A percentile compares a stretch with the other conserved stretches of the same genome.
Conservation (phyloP, 92 coral and sea anemone genomes). For the Palythoa grandis region DNA sequence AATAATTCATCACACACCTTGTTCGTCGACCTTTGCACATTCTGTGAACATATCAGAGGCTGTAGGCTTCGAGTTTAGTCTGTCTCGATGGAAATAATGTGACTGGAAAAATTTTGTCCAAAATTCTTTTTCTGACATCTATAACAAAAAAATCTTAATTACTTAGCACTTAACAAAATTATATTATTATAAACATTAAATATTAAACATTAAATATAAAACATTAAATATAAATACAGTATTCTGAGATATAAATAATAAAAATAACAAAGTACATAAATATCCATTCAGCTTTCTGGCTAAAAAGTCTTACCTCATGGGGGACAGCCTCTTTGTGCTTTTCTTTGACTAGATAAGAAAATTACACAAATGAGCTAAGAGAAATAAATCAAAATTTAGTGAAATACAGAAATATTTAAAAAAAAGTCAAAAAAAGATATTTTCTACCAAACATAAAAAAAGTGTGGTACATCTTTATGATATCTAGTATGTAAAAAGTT, state of each 20-base stretch:
- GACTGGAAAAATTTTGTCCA: slow-evolving; percentile 99
- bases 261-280: too few species aligned
- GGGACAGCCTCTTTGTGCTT: slow-evolving; percentile 95
- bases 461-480: too few species aligned
- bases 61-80: slow-evolving; percentile 63
- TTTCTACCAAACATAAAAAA: neutral
- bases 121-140: slow-evolving; percentile 98
- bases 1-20: slow-evolving; percentile 49
- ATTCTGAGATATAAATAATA: too few species aligned
- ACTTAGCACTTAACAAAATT: neutral
- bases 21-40: slow-evolving; percentile 96
- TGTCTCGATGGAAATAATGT: slow-evolving; percentile 96
- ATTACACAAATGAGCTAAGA: neutral
- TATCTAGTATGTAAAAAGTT: too few species aligned
- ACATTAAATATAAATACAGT: too few species aligned
- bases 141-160: slow-evolving; percentile 17
- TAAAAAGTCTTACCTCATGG: slow-evolving; percentile 69
- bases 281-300: too few species aligned
- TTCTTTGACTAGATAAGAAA: slow-evolving; percentile 70
- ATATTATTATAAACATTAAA: neutral
- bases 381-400: neutral
- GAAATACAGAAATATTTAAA: neutral
- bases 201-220: too few species aligned
- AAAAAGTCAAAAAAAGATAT: neutral
- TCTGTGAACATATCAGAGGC: slow-evolving; percentile 92